phyloP scores from a whole-genome alignment of 2,888 invertebrate species.

The Augiades crinisus region DNA sequence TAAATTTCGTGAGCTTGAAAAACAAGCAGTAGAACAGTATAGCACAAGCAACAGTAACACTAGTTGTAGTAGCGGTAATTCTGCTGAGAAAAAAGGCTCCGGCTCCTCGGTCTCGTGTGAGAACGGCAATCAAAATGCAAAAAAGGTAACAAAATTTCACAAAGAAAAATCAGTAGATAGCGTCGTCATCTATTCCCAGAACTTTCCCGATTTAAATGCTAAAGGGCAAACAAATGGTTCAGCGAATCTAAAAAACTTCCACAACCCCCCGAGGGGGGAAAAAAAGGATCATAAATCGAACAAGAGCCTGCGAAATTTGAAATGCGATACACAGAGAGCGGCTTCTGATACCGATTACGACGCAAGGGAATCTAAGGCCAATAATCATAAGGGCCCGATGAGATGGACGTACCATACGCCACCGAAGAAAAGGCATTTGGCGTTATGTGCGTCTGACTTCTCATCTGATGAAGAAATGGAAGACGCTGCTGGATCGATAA shows the following conservation, averaged over 20 bases:
- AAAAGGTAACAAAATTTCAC: conserved; percentile 64
- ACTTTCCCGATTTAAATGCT: conserved; percentile 67
- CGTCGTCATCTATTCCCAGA: conserved; percentile 72
- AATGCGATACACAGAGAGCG: conserved; percentile 58
- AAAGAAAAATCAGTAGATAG: conserved; percentile 68
- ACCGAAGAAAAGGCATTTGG: conserved; percentile 67
- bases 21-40: conserved; percentile 85
- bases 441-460: conserved; percentile 64
- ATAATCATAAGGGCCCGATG: conserved; percentile 58
- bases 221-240: conserved; percentile 62
- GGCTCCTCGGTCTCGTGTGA: conserved; percentile 43
- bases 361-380: conserved; percentile 49
- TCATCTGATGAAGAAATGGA: conserved; percentile 68
- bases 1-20: conserved; percentile 83
- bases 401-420: conserved; percentile 66
- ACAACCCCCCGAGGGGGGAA: conserved; percentile 79
- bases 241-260: conserved; percentile 78
- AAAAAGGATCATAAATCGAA: conserved; percentile 68
- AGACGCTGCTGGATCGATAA: conserved; percentile 50
- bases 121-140: conserved; percentile 36
- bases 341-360: conserved; percentile 73
- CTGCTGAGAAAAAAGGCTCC: conserved; percentile 54
- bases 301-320: conserved; percentile 51
- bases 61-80: conserved; percentile 71
- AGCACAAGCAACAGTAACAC: conserved; percentile 75